A percentile compares a stretch with the other conserved stretches of the same genome.
phyloP scores from a whole-genome alignment of 2,113 vertebrate species.

The Delphinapterus leucas region DNA sequence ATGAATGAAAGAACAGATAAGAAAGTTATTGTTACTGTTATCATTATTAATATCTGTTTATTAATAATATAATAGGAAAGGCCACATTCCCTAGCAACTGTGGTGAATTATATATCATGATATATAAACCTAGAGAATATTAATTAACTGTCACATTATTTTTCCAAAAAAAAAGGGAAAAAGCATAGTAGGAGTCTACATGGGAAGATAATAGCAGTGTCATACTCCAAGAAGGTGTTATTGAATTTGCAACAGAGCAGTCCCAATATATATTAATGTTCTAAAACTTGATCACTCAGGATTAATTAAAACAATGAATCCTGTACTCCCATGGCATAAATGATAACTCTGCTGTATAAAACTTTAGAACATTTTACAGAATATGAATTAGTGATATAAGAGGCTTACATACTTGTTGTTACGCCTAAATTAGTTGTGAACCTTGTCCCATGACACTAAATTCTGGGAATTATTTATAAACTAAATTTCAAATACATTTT shows the following conservation, averaged over 20 bases:
- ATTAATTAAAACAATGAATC: conserved; percentile 38
- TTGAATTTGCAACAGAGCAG: not conserved
- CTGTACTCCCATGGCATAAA: not conserved
- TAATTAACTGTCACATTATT: not conserved
- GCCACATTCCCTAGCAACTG: not conserved
- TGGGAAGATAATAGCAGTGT: not conserved
- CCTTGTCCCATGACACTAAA: not conserved
- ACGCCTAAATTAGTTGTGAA: not conserved
- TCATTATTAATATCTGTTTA: conserved; percentile 8
- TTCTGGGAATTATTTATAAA: not conserved
- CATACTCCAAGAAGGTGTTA: not conserved
- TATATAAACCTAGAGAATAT: not conserved
- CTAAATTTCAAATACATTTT: not conserved
- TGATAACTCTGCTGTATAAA: not conserved
- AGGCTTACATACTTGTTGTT: not conserved
- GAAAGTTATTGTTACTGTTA: not conserved
- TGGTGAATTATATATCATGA: not conserved
- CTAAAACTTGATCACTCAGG: conserved; percentile 6
- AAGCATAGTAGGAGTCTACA: not conserved
- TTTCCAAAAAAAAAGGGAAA: conserved; percentile 10
- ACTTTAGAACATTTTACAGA: not conserved
- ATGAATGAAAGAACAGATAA: conserved; percentile 5
- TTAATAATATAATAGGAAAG: conserved; percentile 16
- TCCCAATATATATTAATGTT: not conserved
- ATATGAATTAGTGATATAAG: not conserved